phyloP scores from a whole-genome alignment of 2,888 invertebrate genomes.

The Podabrus alpinus region DNA sequence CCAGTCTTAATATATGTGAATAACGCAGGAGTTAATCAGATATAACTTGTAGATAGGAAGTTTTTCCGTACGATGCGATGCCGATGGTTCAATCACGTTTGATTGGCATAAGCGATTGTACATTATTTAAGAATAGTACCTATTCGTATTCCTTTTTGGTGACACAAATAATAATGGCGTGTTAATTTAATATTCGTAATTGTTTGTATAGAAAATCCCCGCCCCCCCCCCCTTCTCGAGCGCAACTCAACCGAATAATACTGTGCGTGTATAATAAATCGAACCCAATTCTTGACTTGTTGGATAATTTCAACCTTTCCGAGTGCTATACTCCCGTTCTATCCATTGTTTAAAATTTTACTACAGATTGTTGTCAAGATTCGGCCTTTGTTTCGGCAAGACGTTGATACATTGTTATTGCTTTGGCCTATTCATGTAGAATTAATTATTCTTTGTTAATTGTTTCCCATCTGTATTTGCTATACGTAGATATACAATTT shows the following conservation, averaged over 20 bases:
- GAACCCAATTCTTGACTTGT: constrained; percentile 12
- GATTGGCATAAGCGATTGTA: neutral
- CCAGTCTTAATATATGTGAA: no score
- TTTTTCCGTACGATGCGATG: no score
- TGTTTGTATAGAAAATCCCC: constrained; percentile 19
- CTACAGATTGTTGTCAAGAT: constrained; percentile 26
- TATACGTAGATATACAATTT: constrained; percentile 1
- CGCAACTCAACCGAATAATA: neutral
- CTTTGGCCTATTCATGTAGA: constrained; percentile 23
- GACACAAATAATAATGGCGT: constrained; percentile 2
- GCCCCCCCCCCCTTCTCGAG: neutral
- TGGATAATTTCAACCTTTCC: constrained; percentile 20
- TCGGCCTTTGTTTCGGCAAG: constrained; percentile 20
- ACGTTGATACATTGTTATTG: constrained; percentile 27
- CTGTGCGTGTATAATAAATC: constrained; percentile 16
- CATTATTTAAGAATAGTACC: constrained; percentile 4
- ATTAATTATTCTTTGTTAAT: constrained; percentile 27
- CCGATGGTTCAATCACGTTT: no score
- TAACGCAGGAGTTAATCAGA: no score
- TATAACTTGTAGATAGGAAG: no score
- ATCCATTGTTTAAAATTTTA: constrained; percentile 25
- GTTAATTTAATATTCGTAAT: constrained; percentile 22
- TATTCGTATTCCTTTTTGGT: neutral
- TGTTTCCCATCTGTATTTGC: constrained; percentile 25
- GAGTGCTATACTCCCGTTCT: neutral